Evolutionary conservation across 2,113 vertebrate genomes (phyloP).

Genomic region (Cacatua alba): DNA sequence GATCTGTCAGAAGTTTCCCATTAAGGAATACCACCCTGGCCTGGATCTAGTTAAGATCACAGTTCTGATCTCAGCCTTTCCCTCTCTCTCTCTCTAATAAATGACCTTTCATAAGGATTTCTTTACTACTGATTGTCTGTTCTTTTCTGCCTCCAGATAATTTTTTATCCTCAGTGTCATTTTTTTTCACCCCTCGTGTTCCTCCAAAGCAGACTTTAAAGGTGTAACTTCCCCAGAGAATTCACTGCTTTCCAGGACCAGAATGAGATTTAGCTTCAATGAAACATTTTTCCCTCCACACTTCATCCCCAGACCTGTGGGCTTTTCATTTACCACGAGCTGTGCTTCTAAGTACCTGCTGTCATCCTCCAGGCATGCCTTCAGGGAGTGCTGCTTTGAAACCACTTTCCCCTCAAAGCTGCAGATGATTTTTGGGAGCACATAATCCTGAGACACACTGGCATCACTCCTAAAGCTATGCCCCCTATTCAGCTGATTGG

Average conservation of each 20-base stretch:
- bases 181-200: background rate
- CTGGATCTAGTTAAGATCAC: constrained; percentile 29
- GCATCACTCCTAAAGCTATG: background rate
- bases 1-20: constrained; percentile 53
- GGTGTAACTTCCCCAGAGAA: background rate
- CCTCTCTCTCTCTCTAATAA: background rate
- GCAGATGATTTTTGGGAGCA: accelerated
- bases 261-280: background rate
- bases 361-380: background rate
- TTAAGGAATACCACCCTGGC: constrained; percentile 35
- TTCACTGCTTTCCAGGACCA: background rate
- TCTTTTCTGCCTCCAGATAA: background rate
- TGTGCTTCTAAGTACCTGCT: background rate
- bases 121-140: background rate
- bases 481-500: background rate
- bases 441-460: accelerated
- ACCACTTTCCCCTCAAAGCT: background rate
- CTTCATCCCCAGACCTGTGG: background rate
- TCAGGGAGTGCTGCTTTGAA: background rate
- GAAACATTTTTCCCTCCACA: background rate
- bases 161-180: background rate
- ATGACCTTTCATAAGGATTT: constrained; percentile 33
- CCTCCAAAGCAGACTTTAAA: background rate
- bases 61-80: constrained; percentile 3
- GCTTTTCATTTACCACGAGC: background rate